Evolutionary conservation across 2,113 vertebrate genomes (phyloP).

Genomic region (Coracopsis vasa): DNA sequence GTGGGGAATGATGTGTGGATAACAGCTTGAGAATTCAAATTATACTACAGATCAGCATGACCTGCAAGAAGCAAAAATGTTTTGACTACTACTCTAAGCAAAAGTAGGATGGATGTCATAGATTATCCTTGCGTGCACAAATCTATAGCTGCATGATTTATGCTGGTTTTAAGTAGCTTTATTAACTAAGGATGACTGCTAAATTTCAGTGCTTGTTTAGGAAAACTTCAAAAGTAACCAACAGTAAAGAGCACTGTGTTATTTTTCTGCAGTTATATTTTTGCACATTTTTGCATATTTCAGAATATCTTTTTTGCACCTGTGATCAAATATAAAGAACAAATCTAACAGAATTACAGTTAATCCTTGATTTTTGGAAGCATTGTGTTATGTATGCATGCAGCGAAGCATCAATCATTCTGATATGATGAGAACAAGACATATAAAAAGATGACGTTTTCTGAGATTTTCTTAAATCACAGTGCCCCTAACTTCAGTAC

Average conservation of each 20-base stretch:
- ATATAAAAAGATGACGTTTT: not conserved
- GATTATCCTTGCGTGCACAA: not conserved
- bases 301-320: not conserved
- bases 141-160: not conserved
- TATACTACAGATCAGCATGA: constrained; percentile 44
- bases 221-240: constrained; percentile 15
- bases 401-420: not conserved
- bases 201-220: constrained; percentile 11
- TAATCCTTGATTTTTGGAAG: constrained; percentile 35
- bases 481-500: not conserved
- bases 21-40: constrained; percentile 71
- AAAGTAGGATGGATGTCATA: constrained; percentile 50
- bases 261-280: not conserved
- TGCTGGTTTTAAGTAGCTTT: constrained; percentile 30
- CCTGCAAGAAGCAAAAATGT: constrained; percentile 63
- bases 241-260: not conserved
- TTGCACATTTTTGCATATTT: not conserved
- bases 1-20: constrained; percentile 35
- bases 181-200: not conserved
- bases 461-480: constrained; percentile 12
- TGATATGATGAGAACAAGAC: not conserved
- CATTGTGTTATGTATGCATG: not conserved
- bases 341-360: not conserved
- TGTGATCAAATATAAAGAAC: not conserved
- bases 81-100: constrained; percentile 62